Evolutionary conservation across 2,113 vertebrate genomes (phyloP), one percentile per base, ranked within the genome.

Genomic region (Petromus typicus): DNA sequence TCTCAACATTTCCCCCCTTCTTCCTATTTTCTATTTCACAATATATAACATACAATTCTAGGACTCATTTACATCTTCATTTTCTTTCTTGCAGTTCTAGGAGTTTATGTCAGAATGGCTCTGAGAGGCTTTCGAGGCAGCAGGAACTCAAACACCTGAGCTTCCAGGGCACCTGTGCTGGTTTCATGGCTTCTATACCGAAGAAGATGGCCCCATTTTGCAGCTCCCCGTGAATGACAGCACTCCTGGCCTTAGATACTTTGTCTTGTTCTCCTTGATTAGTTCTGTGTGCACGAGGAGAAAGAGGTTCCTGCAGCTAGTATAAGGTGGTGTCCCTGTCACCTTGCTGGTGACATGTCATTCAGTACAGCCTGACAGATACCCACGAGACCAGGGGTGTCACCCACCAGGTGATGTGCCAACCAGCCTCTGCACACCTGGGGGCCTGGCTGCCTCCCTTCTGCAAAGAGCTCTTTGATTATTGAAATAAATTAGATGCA

Each of bases 401-500:
- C 30, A 0, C 45, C 5, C 14, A 64, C 40, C 54, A 90, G n/a
- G 7, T 59, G 10, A 5, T 4, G 89, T 91, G 57, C 73, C 64
- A 59, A 73, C 89, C 63, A 16, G 40, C 18, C 45, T 80, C 91
- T 78, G 59, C 81, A 56, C 30, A 81, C 86, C 79, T 67, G 61
- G 2, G 80, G 9, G 51, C 66, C 40, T 8, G 27, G 54, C 23
- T 45, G 27, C 59, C 76, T 48, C 92, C 34, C 5, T 40, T 40
- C 32, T 22, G 87, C 64, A 69, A 73, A 87, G 93, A 18, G 12
- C 64, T 57, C 32, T 93, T 93, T 45, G 59, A 54, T 66, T 54
- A 64, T 83, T 66, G 86, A 87, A 89, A 88, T 94, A 89, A 96
- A 91, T 90, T n/a, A 92, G 94, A 93, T 84, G 91, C 82, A 94